Evolutionary conservation across 2,888 invertebrate genomes (phyloP).

Genomic region (Zygothrica quintamaculata): DNA sequence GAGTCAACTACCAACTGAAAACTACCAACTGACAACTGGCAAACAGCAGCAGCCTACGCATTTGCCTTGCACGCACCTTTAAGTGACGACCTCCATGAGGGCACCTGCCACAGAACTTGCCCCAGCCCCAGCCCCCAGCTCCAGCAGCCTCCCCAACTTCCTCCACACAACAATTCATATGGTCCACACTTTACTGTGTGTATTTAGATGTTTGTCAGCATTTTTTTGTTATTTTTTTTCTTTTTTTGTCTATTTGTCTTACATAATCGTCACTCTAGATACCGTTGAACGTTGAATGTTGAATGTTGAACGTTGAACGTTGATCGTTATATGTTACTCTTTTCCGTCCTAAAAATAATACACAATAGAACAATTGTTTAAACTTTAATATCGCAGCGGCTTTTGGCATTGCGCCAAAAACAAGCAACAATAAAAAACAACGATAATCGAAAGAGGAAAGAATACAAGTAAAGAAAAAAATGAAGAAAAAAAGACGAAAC

Average conservation of each 20-base stretch:
- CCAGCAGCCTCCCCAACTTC: neutral
- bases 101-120: slow-evolving; percentile 32
- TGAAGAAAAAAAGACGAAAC: too few species aligned
- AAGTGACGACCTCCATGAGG: slow-evolving; percentile 68
- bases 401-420: slow-evolving; percentile 71
- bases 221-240: too few species aligned
- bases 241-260: slow-evolving; percentile 70
- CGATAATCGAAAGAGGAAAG: slow-evolving; percentile 16
- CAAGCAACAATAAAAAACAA: slow-evolving; percentile 15
- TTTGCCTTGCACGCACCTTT: slow-evolving; percentile 66
- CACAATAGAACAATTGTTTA: slow-evolving; percentile 79
- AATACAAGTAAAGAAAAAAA: slow-evolving; percentile 22
- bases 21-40: slow-evolving; percentile 30
- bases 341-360: slow-evolving; percentile 67
- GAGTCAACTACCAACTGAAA: slow-evolving; percentile 3
- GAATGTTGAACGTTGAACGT: too few species aligned
- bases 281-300: slow-evolving; percentile 69
- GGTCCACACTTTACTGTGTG: slow-evolving; percentile 41
- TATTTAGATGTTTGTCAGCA: slow-evolving; percentile 73
- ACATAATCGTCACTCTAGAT: slow-evolving; percentile 80
- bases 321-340: slow-evolving; percentile 44
- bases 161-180: neutral
- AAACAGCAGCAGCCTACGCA: slow-evolving; percentile 62
- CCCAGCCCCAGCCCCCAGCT: too few species aligned
- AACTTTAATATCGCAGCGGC: slow-evolving; percentile 57